Conservation (phyloP, 2,113 vertebrate species). For the Pimephales promelas region DNA sequence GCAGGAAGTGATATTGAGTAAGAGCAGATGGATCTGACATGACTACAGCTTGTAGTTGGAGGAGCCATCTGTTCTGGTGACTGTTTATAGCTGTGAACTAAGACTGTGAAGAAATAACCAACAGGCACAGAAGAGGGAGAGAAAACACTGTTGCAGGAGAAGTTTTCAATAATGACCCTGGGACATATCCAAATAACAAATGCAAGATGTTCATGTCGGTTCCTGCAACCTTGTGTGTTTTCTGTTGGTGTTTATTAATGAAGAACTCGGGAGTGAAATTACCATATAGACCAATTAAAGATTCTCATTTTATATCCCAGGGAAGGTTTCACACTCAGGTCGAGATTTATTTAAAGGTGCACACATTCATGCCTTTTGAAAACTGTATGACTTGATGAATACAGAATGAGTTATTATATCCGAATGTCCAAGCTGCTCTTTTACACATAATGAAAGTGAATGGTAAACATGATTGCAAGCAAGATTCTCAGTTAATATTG, state of each 20-base stretch:
- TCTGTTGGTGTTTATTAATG: neutral
- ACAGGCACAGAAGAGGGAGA: conserved; percentile 31
- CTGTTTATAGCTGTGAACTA: conserved; percentile 51
- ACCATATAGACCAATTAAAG: neutral
- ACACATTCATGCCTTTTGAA: neutral
- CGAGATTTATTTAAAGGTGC: neutral
- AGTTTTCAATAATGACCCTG: neutral
- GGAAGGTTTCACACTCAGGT: neutral
- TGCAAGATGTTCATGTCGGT: neutral
- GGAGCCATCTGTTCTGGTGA: conserved; percentile 59
- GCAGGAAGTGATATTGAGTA: conserved; percentile 50
- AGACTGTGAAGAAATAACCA: conserved; percentile 51
- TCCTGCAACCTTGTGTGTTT: neutral
- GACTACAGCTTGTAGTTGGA: conserved; percentile 54
- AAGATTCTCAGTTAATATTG: neutral
- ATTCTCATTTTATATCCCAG: neutral
- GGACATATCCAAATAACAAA: conserved; percentile 15
- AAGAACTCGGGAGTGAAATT: neutral
- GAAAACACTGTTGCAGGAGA: conserved; percentile 17
- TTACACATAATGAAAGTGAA: neutral
- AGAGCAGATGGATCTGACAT: conserved; percentile 57
- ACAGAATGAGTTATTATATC: neutral
- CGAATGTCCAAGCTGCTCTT: neutral
- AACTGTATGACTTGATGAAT: neutral
- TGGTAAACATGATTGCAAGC: neutral